A percentile compares a stretch with the other conserved stretches of the same genome.
phyloP scores from a whole-genome alignment of 2,797 vertebrate species.

The Siniperca obscura region DNA sequence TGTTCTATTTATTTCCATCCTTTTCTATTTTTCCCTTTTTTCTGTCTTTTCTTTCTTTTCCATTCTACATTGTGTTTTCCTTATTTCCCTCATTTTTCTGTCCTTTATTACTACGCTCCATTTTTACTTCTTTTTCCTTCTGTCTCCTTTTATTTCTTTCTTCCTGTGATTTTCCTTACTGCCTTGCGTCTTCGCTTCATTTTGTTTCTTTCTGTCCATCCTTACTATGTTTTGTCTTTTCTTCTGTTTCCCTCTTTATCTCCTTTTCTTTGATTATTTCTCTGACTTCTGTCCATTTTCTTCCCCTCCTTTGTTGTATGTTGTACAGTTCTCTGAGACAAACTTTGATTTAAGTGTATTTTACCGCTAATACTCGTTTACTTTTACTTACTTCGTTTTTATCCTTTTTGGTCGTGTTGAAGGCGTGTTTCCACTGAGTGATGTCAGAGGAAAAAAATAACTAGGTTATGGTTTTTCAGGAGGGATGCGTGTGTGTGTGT shows the following conservation, averaged over 20 bases:
- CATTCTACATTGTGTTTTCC: neutral
- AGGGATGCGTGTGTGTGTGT: conserved; percentile 7
- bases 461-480: conserved; percentile 47
- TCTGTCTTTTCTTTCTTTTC: neutral
- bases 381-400: neutral
- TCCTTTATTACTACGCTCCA: neutral
- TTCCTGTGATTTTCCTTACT: neutral
- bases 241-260: neutral
- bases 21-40: too few species aligned
- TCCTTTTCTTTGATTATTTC: neutral
- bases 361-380: neutral
- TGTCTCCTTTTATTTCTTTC: neutral
- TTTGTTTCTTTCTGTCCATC: neutral
- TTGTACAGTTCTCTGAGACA: neutral
- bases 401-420: neutral
- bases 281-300: neutral
- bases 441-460: conserved; percentile 22
- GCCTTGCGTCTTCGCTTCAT: too few species aligned
- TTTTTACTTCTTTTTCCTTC: neutral
- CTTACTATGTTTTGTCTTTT: neutral
- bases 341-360: neutral
- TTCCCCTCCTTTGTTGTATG: neutral
- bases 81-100: neutral
- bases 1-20: neutral
- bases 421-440: conserved; percentile 9